Conservation (phyloP, 1,140 invertebrate genomes). For the Solenopsis invicta region DNA sequence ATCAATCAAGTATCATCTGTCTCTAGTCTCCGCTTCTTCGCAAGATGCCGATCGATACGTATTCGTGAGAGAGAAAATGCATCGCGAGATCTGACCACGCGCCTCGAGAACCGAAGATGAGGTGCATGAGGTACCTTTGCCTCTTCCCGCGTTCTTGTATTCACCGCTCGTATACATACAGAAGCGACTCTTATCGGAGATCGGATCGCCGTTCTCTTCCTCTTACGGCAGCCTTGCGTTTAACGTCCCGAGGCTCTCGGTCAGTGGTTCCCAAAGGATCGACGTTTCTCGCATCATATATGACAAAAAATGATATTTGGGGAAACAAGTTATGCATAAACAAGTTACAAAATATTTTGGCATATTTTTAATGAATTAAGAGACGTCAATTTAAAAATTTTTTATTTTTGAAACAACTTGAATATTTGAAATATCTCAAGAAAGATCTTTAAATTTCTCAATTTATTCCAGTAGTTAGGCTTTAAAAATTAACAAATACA, state of each 20-base stretch:
- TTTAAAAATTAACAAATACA: background rate
- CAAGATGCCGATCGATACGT: constrained; percentile 18
- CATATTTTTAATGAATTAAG: background rate
- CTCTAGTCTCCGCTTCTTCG: constrained; percentile 31
- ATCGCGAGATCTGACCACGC: constrained; percentile 64
- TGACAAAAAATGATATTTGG: background rate
- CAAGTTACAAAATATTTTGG: background rate
- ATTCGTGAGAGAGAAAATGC: constrained; percentile 46
- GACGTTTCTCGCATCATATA: background rate
- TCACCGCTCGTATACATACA: constrained; percentile 28
- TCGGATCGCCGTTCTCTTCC: constrained; percentile 64
- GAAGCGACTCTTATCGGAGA: constrained; percentile 66
- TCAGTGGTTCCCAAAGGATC: constrained; percentile 68
- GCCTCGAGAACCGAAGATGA: constrained; percentile 67
- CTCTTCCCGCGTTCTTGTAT: constrained; percentile 26
- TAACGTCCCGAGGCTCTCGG: constrained; percentile 39
- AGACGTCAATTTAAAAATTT: background rate
- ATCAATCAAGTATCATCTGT: constrained; percentile 17
- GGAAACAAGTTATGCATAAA: constrained; percentile 1
- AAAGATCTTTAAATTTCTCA: background rate
- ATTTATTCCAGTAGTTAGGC: background rate
- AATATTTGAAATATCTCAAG: background rate
- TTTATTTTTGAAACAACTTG: background rate
- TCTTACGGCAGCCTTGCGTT: constrained; percentile 35
- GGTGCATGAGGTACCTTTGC: constrained; percentile 37